Evolutionary conservation across 23 tunicate species (phyloP), one percentile per base, ranked within the genome.

Genomic region (Trididemnum nubilum): DNA sequence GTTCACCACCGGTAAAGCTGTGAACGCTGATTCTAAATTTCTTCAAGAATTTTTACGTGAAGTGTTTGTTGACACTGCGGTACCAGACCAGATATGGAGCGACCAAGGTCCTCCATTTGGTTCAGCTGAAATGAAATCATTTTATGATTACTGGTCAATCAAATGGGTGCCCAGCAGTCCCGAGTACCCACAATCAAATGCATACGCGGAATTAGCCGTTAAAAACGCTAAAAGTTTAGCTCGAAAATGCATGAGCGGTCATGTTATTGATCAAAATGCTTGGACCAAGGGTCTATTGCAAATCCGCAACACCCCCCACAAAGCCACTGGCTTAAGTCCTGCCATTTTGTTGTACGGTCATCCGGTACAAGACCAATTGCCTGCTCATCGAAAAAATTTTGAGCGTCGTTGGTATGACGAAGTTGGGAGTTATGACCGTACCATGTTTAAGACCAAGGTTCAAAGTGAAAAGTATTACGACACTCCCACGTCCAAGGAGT

Each of bases 21-120:
- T 9, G 22, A 19, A 61, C 22, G 69, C 69, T n/a, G 69, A 25
- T 61, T 61, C 69, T 4, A 9, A 15, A n/a, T 61, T n/a, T n/a
- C n/a, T n/a, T n/a, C n/a, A n/a, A n/a, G n/a, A n/a, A n/a, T n/a
- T n/a, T n/a, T n/a, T n/a, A n/a, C n/a, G n/a, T n/a, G n/a, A n/a
- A n/a, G n/a, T 61, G 29, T 61, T 61, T 61, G 69, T 61, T 22
- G 69, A 61, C 30, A 61, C 69, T 61, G 69, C 69, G 15, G 69
- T 61, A 4, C 69, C 69, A 4, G 69, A 61, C 30, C 69, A 61
- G 22, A 9, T 22, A 22, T 61, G 69, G 69, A 61, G 69, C 22
- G 54, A 44, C 54, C 54, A 44, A 44, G 54, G 54, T 44, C 54
- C 54, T 44, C 54, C 15, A 44, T 44, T 61, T 24, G 15, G 24